phyloP scores from a whole-genome alignment of 2,888 invertebrate genomes.

The Amphipoea oculea region DNA sequence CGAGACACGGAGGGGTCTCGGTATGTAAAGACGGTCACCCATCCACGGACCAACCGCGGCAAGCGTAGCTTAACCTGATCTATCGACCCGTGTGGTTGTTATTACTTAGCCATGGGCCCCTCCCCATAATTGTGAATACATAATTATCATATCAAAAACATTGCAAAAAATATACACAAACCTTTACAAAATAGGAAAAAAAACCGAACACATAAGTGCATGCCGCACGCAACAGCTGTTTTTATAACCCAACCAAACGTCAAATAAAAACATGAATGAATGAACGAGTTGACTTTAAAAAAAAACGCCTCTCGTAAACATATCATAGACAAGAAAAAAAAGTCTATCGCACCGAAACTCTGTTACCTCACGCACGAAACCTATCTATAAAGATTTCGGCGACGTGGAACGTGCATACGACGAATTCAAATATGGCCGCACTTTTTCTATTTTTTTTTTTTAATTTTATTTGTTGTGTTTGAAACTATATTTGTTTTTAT shows the following conservation, averaged over 20 bases:
- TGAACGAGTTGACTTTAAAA: slow-evolving; percentile 60
- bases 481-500: slow-evolving; percentile 88
- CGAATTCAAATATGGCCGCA: slow-evolving; percentile 74
- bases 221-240: slow-evolving; percentile 54
- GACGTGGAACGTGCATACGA: slow-evolving; percentile 81
- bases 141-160: too few species aligned
- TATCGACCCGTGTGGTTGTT: too few species aligned
- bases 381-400: slow-evolving; percentile 88
- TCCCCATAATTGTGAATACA: background rate
- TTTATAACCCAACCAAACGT: slow-evolving; percentile 48
- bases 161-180: background rate
- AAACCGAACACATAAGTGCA: slow-evolving; percentile 8
- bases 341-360: slow-evolving; percentile 67
- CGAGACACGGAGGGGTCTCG: too few species aligned
- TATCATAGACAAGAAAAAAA: slow-evolving; percentile 63
- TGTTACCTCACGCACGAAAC: slow-evolving; percentile 86
- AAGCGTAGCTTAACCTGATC: too few species aligned
- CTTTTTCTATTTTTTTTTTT: slow-evolving; percentile 78
- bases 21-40: too few species aligned
- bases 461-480: slow-evolving; percentile 84
- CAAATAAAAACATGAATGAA: slow-evolving; percentile 64
- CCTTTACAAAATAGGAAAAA: background rate
- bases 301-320: slow-evolving; percentile 63
- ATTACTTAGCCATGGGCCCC: too few species aligned
- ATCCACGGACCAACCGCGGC: too few species aligned